A percentile compares a stretch with the other conserved stretches of the same genome.
Evolutionary conservation across 2,888 invertebrate species (phyloP).

Genomic region (Tetheella fluctuosa): DNA sequence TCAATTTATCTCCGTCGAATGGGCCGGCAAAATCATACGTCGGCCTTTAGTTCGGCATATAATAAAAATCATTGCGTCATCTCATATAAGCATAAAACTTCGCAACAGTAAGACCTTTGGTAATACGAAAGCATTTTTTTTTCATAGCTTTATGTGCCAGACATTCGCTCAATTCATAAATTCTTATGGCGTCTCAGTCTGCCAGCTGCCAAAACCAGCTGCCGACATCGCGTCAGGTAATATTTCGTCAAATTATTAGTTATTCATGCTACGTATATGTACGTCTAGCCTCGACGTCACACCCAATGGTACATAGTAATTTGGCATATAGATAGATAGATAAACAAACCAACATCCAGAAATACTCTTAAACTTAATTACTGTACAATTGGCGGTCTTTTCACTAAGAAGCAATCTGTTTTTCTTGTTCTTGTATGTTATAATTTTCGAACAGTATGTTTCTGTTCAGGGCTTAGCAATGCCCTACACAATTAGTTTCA

Average conservation of each 20-base stretch:
- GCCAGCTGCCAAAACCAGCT: slow-evolving; percentile 1
- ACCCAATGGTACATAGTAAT: too few species aligned
- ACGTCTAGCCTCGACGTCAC: neutral
- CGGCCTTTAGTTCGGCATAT: neutral
- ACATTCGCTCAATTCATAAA: slow-evolving; percentile 9
- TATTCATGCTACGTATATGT: neutral
- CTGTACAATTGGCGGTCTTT: too few species aligned
- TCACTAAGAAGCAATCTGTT: too few species aligned
- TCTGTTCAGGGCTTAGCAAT: too few species aligned
- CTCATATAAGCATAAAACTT: neutral
- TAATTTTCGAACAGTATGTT: too few species aligned
- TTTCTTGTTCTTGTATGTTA: too few species aligned
- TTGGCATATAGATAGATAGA: too few species aligned
- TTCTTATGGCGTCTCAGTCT: neutral
- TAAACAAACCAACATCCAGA: too few species aligned
- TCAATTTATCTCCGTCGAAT: neutral
- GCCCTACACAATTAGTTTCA: too few species aligned
- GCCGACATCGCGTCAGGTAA: neutral
- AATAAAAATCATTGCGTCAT: slow-evolving; percentile 4
- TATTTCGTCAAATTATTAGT: neutral
- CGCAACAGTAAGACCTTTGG: neutral
- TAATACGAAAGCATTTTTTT: too few species aligned
- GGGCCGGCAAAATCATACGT: neutral
- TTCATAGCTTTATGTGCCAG: slow-evolving; percentile 1
- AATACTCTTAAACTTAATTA: too few species aligned